Conservation (phyloP, 1,140 invertebrate genomes). For the Stenopsyche tienmushanensis region DNA sequence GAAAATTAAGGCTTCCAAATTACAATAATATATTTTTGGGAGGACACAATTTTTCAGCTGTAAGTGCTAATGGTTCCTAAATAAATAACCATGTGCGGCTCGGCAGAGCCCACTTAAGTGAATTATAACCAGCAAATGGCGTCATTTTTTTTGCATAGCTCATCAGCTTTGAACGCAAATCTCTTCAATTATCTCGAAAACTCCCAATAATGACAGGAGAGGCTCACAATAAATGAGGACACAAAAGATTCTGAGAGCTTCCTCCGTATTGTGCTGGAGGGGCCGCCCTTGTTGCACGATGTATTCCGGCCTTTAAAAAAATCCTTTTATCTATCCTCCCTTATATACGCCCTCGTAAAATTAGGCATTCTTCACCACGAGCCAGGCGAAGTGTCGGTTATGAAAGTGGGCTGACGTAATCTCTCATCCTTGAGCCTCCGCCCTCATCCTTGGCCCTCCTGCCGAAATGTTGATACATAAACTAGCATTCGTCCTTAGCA, state of each 20-base stretch:
- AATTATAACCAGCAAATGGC: too few relatives aligned
- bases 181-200: slow-evolving; percentile 2
- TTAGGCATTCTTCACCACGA: slow-evolving; percentile 25
- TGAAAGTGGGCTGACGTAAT: slow-evolving; percentile 26
- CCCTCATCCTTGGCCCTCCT: neutral
- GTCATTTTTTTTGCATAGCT: too few relatives aligned
- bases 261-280: neutral
- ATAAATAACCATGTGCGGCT: too few relatives aligned
- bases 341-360: slow-evolving; percentile 16
- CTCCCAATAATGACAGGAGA: neutral
- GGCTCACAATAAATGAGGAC: slow-evolving; percentile 19
- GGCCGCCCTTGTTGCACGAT: neutral
- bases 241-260: neutral
- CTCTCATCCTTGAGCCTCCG: slow-evolving; percentile 1
- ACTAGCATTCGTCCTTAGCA: neutral
- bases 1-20: too few relatives aligned
- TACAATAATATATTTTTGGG: too few relatives aligned
- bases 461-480: slow-evolving; percentile 10
- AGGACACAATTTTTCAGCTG: too few relatives aligned
- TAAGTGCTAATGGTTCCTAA: too few relatives aligned
- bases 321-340: slow-evolving; percentile 18
- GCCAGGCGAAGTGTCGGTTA: slow-evolving; percentile 16
- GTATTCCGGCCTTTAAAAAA: slow-evolving; percentile 2
- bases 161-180: slow-evolving; percentile 9
- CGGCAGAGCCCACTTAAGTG: too few relatives aligned